Conservation (phyloP, 64 coral and sea anemone genomes). For the Trachythela sp. region DNA sequence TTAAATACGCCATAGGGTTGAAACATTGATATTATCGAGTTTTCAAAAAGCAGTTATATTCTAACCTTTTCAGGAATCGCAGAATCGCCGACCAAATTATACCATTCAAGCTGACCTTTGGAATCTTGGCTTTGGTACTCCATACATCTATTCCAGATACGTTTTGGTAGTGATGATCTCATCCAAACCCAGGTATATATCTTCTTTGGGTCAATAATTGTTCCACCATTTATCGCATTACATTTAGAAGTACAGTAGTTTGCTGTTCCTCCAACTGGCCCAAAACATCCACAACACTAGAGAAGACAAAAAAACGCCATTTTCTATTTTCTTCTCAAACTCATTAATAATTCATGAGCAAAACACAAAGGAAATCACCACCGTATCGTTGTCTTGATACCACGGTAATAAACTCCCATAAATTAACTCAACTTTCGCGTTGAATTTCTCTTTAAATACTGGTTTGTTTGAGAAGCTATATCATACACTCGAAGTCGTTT, state of each 20-base stretch:
- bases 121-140: neutral
- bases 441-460: no score
- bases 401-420: no score
- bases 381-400: no score
- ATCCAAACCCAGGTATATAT: neutral
- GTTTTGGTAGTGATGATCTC: neutral
- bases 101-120: neutral
- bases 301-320: neutral
- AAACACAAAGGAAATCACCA: no score
- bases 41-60: no score
- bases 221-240: neutral
- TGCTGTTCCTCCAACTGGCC: neutral
- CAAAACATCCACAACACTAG: neutral
- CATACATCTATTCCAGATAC: neutral
- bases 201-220: neutral
- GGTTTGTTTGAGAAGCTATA: no score
- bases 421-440: no score
- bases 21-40: no score
- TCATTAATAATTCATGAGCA: no score
- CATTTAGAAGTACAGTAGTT: neutral
- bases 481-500: no score
- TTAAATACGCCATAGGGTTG: neutral
- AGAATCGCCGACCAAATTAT: neutral
- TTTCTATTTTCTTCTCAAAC: no score
- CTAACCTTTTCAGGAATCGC: neutral